phyloP scores from a whole-genome alignment of 2,888 invertebrate species.

The Latheticus oryzae region DNA sequence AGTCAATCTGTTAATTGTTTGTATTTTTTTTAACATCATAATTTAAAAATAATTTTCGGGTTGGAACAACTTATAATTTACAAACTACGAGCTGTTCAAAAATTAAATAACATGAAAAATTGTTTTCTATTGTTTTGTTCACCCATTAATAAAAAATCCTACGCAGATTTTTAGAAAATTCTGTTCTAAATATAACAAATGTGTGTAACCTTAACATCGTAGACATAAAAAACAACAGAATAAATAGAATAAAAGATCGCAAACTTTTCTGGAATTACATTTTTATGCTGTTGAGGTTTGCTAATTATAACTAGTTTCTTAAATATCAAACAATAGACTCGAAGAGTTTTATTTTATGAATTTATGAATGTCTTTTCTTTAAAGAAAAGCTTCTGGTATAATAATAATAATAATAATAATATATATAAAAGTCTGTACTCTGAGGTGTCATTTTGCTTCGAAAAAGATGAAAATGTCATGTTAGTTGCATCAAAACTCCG shows the following conservation, averaged over 20 bases:
- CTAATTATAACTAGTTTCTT: conserved; percentile 39
- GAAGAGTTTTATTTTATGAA: no score
- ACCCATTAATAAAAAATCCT: conserved; percentile 2
- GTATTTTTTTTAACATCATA: no score
- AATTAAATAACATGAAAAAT: conserved; percentile 12
- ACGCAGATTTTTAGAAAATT: conserved; percentile 17
- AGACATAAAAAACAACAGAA: conserved; percentile 18
- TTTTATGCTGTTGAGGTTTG: conserved; percentile 25
- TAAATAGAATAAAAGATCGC: conserved; percentile 21
- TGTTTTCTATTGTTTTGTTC: no score
- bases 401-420: no score
- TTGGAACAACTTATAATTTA: conserved; percentile 9
- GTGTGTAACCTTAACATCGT: conserved; percentile 30
- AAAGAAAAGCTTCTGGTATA: no score
- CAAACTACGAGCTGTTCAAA: conserved; percentile 21
- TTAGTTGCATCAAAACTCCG: no score
- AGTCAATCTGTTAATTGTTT: no score
- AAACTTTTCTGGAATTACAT: conserved; percentile 19
- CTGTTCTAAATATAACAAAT: conserved; percentile 26
- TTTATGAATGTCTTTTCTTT: no score
- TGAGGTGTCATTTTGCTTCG: no score
- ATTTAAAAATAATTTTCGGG: conserved; percentile 27
- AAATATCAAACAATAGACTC: no score
- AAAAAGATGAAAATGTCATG: no score
- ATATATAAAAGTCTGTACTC: no score